These are phyloP conservation scores for Leucopsar rothschildi DNA, from an alignment of 2,113 vertebrate genomes.

Conservation along the genomic window DNA sequence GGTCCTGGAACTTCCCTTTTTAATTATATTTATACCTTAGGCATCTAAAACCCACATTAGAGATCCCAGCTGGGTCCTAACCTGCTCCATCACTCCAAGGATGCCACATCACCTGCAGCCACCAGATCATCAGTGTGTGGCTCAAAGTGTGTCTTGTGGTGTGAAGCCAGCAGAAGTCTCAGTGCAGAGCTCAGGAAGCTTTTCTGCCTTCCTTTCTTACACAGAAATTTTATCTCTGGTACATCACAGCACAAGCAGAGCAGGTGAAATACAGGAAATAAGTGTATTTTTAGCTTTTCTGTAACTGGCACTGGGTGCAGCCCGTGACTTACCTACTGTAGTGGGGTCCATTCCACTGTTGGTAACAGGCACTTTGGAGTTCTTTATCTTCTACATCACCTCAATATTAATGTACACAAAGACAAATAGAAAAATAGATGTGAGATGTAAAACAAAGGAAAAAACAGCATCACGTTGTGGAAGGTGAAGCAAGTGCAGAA, in stretches of 20 bases:
- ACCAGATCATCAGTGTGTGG: neutral
- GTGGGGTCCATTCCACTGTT: neutral
- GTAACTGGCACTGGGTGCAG: neutral
- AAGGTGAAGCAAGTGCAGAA: neutral
- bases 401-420: neutral
- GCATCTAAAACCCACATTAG: neutral
- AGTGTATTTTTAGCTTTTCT: neutral
- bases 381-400: neutral
- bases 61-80: neutral
- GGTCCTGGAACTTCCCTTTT: neutral
- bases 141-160: neutral
- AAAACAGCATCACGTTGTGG: fast-evolving
- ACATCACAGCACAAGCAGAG: neutral
- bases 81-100: neutral
- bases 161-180: neutral
- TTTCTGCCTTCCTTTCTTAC: neutral
- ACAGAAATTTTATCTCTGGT: neutral
- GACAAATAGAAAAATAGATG: neutral
- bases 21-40: neutral
- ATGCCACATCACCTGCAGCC: neutral
- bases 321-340: neutral
- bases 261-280: neutral
- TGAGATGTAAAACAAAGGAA: neutral
- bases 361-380: neutral
- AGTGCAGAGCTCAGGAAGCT: neutral